A percentile compares a stretch with the other conserved stretches of the same genome.
Evolutionary conservation across 2,888 invertebrate species (phyloP).

Genomic region (Sminthurides aquaticus): DNA sequence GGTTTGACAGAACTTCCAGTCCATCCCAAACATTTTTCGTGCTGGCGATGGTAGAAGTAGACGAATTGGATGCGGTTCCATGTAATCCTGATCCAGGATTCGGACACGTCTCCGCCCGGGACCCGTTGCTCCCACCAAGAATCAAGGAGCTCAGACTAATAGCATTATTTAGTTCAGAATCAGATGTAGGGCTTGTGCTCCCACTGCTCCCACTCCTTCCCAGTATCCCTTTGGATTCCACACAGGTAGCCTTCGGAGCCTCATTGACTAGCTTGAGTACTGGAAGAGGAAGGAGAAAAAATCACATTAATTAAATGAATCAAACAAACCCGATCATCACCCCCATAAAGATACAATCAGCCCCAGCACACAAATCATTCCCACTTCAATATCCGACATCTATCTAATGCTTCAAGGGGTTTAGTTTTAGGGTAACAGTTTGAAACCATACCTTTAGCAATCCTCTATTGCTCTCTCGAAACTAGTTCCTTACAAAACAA

Average conservation of each 20-base stretch:
- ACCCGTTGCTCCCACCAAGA: neutral
- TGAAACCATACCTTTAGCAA: too few relatives aligned
- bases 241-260: conserved; percentile 37
- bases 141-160: conserved; percentile 18
- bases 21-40: conserved; percentile 20
- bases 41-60: conserved; percentile 18
- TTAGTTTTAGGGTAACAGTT: too few relatives aligned
- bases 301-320: conserved; percentile 1
- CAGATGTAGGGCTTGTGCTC: conserved; percentile 17
- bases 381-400: too few relatives aligned
- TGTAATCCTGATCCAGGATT: neutral
- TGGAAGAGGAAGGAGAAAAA: conserved; percentile 20
- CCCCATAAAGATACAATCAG: too few relatives aligned
- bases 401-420: too few relatives aligned
- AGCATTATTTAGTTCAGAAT: conserved; percentile 17
- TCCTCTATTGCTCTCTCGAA: too few relatives aligned
- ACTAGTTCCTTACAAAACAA: too few relatives aligned
- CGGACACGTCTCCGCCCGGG: neutral
- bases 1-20: conserved; percentile 52
- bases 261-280: conserved; percentile 41
- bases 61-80: neutral
- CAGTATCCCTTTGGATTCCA: conserved; percentile 29
- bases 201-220: conserved; percentile 15
- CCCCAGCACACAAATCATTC: too few relatives aligned
- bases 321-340: neutral